Base-by-base conservation (phyloP, 2,888 invertebrate genomes). In the Adelognathus sp. region DNA sequence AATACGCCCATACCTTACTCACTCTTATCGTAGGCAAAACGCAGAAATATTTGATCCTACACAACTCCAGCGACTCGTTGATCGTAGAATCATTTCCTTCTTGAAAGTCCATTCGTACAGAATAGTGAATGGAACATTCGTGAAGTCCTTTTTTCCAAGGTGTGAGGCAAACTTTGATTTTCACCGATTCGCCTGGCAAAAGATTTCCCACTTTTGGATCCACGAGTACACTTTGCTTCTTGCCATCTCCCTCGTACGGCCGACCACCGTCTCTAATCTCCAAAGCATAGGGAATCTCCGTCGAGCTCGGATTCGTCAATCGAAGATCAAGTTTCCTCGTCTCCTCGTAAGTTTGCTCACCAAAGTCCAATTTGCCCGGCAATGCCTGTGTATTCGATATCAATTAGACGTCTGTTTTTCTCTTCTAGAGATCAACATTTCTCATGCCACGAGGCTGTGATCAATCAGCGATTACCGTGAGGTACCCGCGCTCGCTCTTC, bases 231-330 rank as follows among this genome's bases (percentile, higher is more conserved):
- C 87, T 87, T 1, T 72, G 70, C 14, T 81, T 58, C 9, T 80
- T 61, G 39, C 69, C 36, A 24, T 80, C 41, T 18, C 61, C 56
- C n/a, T 79, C 85, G 11, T 84, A 33, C 0, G 84, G 82, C 78
- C 76, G 83, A 24, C 80, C 79, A 7, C 58, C 71, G n/a, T 84
- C 78, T 5, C 60, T 74, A 27, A 83, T 81, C 7, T 60, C 77
- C 31, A 92, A 79, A 56, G 86, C 76, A 76, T 89, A 93, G 78
- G 89, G 86, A 16, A 92, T 88, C 2, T 87, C 84, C 1, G 92
- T 90, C 18, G 83, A 56, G 29, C 92, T 92, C 78, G 91, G 91
- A 86, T 93, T 93, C 74, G 88, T 90, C 14, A 92, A 52, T 39
- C 88, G 80, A 70, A 93, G 92, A 46, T 84, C 82, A 3, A 86